A percentile compares a stretch with the other conserved stretches of the same genome.
Conservation (phyloP, 2,888 invertebrate genomes). For the Dinocampus coccinellae region DNA sequence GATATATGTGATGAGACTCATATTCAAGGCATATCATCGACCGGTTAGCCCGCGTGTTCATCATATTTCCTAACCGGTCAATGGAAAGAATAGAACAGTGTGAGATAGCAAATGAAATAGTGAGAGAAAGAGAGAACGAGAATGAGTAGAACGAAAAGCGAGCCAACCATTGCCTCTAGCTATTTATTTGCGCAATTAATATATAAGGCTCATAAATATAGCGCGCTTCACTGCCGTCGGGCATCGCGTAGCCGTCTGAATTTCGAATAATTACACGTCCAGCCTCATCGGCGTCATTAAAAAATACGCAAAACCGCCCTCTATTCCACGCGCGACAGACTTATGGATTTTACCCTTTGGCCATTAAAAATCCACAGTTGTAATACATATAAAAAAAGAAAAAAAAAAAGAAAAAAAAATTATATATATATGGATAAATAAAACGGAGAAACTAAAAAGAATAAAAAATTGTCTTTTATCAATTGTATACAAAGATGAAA, state of each 20-base stretch:
- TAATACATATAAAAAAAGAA: not conserved
- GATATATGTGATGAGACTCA: not conserved
- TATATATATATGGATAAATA: too few relatives aligned
- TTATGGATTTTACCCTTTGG: slow-evolving; percentile 27
- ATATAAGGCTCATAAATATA: slow-evolving; percentile 68
- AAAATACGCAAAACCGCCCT: slow-evolving; percentile 30
- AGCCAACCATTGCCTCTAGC: slow-evolving; percentile 47
- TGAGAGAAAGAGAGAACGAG: slow-evolving; percentile 41
- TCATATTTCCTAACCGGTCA: not conserved
- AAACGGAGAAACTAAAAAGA: not conserved
- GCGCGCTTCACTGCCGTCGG: slow-evolving; percentile 43
- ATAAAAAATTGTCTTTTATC: not conserved
- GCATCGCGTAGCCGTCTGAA: slow-evolving; percentile 49
- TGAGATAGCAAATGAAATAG: not conserved
- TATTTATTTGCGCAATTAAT: slow-evolving; percentile 69
- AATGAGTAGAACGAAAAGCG: slow-evolving; percentile 20
- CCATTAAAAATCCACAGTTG: slow-evolving; percentile 7
- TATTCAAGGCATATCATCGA: not conserved
- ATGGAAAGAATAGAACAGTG: not conserved
- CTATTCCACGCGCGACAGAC: slow-evolving; percentile 14
- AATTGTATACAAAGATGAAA: too few relatives aligned
- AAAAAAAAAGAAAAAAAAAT: too few relatives aligned
- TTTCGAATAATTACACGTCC: slow-evolving; percentile 64
- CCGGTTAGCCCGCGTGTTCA: not conserved
- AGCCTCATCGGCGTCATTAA: slow-evolving; percentile 58